phyloP scores from a whole-genome alignment of 1,140 invertebrate species.

The Pseudomyrmex cubaensis region DNA sequence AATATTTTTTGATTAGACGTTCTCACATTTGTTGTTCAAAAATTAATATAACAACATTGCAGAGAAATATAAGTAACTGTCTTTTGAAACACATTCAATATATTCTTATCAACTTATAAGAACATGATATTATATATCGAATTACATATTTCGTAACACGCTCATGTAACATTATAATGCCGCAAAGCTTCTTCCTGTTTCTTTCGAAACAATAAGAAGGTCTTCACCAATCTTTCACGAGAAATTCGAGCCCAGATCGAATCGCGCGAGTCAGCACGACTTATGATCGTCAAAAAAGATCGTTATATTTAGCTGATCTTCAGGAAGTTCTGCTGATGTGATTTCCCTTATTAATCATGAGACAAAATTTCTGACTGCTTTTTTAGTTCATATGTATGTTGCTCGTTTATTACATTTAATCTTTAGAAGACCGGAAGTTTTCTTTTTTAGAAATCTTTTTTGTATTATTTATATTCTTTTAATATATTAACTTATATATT shows the following conservation, averaged over 20 bases:
- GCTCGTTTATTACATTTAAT: conserved; percentile 8
- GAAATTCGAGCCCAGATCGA: conserved; percentile 70
- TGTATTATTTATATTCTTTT: no score
- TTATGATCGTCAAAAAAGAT: conserved; percentile 43
- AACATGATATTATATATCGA: conserved; percentile 66
- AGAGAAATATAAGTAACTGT: neutral
- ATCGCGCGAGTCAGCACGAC: conserved; percentile 43
- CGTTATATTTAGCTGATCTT: neutral
- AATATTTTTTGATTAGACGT: neutral
- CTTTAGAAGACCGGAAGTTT: neutral
- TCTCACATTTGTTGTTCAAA: neutral
- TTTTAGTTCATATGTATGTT: neutral
- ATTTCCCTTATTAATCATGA: conserved; percentile 19
- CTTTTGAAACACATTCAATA: conserved; percentile 38
- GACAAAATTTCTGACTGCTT: neutral
- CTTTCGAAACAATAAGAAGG: conserved; percentile 71
- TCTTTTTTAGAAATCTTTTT: no score
- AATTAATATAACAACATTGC: conserved; percentile 1
- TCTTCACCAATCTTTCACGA: conserved; percentile 66
- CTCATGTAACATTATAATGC: conserved; percentile 60
- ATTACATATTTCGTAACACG: conserved; percentile 73
- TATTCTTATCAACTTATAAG: conserved; percentile 71
- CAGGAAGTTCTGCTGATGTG: neutral
- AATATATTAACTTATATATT: no score
- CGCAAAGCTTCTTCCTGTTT: conserved; percentile 47